Evolutionary conservation across 2,797 vertebrate species (phyloP), one percentile per base, ranked within the genome.

Genomic region (Cygnus olor): DNA sequence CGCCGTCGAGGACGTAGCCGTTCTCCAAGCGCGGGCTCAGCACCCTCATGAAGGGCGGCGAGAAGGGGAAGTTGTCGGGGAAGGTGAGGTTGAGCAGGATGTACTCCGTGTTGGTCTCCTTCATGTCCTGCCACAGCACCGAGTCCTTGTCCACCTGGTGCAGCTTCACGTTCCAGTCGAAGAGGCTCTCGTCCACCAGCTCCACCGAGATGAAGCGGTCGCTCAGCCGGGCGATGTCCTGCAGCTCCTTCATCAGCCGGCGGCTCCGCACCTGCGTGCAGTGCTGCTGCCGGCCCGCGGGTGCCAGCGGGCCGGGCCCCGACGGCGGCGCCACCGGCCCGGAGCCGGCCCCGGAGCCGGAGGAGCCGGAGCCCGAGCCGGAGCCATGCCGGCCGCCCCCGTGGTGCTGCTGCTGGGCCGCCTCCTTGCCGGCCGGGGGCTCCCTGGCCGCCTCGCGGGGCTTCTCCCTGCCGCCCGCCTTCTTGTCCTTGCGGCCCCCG

Each of bases 81-180:
- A 99, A 99, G 98, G 99, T 99, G 98, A 99, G 99, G 97, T 99
- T 99, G 95, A 99, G 99, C 95, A 99, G 98, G 95, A 99, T 99
- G 98, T 98, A 99, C 98, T 99, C 99, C 88, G 99, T 99, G 98
- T 99, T 99, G 94, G 99, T 99, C 97, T 99, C 99, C 98, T 99
- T 99, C 99, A 99, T 99, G 99, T 99, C 99, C 99, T 99, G 99
- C 99, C 99, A 99, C 97, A 99, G 98, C 97, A 99, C 99, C 78
- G 99, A 99, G 98, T 99, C 99, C 98, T 99, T 99, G 98, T 99
- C 99, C 98, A 99, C 99, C 97, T 99, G 99, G 98, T 99, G 99
- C 98, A 99, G 98, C 98, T 99, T 99, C 97, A 99, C 99, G 97
- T 99, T 99, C 99, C 99, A 99, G 98, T 99, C 99, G 95, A 98